phyloP scores from a whole-genome alignment of 2,113 vertebrate species.

The Brachirus orientalis region DNA sequence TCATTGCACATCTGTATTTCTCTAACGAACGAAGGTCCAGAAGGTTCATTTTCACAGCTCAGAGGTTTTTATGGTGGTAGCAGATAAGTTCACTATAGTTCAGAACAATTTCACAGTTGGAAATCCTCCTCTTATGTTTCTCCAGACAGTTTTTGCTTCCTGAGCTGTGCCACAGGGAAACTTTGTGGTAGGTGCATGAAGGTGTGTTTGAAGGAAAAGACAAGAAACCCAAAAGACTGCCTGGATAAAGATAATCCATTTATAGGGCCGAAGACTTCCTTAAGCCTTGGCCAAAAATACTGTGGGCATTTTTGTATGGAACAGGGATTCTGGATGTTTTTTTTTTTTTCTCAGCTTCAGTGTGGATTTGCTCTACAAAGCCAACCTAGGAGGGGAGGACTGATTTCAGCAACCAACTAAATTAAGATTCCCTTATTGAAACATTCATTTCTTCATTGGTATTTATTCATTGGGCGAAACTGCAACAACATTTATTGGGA shows the following conservation, averaged over 20 bases:
- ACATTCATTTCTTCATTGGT: too few relatives aligned
- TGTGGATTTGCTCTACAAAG: neutral
- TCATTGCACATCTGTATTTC: neutral
- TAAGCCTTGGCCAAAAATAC: neutral
- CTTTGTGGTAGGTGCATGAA: conserved; percentile 1
- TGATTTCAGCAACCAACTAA: neutral
- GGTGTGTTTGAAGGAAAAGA: neutral
- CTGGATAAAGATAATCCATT: conserved; percentile 4
- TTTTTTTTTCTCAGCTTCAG: neutral
- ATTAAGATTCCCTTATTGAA: too few relatives aligned
- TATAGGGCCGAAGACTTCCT: neutral
- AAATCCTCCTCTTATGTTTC: neutral
- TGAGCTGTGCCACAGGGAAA: too few relatives aligned
- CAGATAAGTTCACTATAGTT: neutral
- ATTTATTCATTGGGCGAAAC: too few relatives aligned
- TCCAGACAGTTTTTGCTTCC: neutral
- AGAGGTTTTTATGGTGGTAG: neutral
- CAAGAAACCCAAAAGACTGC: neutral
- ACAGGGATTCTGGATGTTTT: neutral
- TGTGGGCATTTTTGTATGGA: neutral
- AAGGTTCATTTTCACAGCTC: neutral
- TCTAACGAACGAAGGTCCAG: neutral
- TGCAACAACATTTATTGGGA: too few relatives aligned
- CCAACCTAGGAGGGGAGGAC: neutral
- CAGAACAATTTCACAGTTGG: neutral